Evolutionary conservation across 1,140 invertebrate species (phyloP).

Genomic region (Lucilia cuprina): DNA sequence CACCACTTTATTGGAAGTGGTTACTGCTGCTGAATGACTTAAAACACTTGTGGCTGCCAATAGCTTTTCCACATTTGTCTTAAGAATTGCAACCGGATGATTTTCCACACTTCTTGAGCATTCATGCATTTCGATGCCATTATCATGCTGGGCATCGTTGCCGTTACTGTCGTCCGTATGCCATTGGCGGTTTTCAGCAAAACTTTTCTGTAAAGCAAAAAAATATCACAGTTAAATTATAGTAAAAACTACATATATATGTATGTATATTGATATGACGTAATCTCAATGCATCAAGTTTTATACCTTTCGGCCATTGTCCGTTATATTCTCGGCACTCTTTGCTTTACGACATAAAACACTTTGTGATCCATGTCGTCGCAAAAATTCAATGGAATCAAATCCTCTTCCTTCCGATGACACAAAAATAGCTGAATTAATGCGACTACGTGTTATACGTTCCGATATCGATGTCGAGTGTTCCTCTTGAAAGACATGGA

Average conservation of each 20-base stretch:
- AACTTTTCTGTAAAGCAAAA: constrained; percentile 49
- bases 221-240: not conserved
- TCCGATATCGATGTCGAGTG: constrained; percentile 60
- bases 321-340: constrained; percentile 73
- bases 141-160: constrained; percentile 42
- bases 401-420: constrained; percentile 77
- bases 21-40: constrained; percentile 49
- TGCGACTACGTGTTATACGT: constrained; percentile 72
- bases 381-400: constrained; percentile 76
- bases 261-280: not conserved
- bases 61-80: constrained; percentile 46
- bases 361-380: constrained; percentile 79
- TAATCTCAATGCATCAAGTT: too few relatives aligned
- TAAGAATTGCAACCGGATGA: constrained; percentile 46
- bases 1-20: constrained; percentile 56
- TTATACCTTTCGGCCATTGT: constrained; percentile 55
- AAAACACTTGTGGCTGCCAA: constrained; percentile 48
- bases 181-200: constrained; percentile 52
- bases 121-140: constrained; percentile 55
- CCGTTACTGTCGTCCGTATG: constrained; percentile 56
- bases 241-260: not conserved
- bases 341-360: constrained; percentile 78
- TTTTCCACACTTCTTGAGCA: constrained; percentile 46
- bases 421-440: constrained; percentile 79
- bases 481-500: constrained; percentile 65